Percentiles rank a stretch among this genome's conserved stretches.
Conservation (phyloP, 2,888 invertebrate species). For the Elgonia sp. region DNA sequence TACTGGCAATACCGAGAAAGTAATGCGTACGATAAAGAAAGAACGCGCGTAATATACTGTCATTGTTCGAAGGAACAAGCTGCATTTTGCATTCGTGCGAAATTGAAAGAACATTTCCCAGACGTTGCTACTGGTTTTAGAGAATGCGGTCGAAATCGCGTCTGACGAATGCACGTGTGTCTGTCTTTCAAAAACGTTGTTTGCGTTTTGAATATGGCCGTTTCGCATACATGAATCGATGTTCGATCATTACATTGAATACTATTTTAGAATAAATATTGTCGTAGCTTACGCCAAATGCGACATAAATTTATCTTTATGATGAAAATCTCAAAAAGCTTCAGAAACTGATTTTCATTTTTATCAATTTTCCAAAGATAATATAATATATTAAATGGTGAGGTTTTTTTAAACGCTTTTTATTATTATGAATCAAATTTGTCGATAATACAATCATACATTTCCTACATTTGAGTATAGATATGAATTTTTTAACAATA, state of each 20-base stretch:
- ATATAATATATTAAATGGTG: no score
- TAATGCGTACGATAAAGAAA: constrained; percentile 47
- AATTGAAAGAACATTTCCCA: constrained; percentile 50
- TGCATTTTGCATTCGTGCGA: constrained; percentile 44
- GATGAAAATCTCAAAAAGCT: neutral
- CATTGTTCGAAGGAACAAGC: constrained; percentile 55
- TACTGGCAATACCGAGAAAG: constrained; percentile 40
- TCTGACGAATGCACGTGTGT: constrained; percentile 19
- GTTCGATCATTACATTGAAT: constrained; percentile 7
- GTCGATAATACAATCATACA: no score
- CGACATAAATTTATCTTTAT: neutral
- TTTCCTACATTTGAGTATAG: no score
- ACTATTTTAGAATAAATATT: neutral
- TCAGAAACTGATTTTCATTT: no score
- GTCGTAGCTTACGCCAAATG: neutral
- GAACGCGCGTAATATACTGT: constrained; percentile 46
- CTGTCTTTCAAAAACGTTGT: constrained; percentile 13
- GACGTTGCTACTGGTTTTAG: constrained; percentile 29
- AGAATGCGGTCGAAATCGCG: constrained; percentile 31
- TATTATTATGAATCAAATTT: no score
- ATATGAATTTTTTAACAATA: no score
- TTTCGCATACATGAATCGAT: constrained; percentile 2
- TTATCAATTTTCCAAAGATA: no score
- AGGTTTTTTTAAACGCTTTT: no score
- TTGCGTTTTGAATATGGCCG: neutral